A percentile compares a stretch with the other conserved stretches of the same genome.
Evolutionary conservation across 2,113 vertebrate species (phyloP).

Genomic region (Corapipo altera): DNA sequence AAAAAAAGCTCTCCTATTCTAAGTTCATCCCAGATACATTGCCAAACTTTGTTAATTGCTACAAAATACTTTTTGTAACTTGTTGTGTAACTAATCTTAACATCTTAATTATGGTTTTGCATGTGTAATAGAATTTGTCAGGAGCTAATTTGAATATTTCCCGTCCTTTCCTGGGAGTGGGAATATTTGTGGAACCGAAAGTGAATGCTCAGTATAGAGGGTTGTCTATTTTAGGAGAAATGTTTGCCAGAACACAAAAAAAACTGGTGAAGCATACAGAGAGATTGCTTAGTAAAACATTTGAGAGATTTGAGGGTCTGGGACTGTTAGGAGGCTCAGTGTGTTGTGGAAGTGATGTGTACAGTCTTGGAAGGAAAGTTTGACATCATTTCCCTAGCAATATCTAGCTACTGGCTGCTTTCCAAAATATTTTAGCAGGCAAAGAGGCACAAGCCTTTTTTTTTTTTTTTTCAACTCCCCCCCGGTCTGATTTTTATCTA

Average conservation of each 20-base stretch:
- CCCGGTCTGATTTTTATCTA: background rate
- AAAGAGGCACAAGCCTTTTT: background rate
- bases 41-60: background rate
- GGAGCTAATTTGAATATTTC: background rate
- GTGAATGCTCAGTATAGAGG: background rate
- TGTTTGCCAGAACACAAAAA: background rate
- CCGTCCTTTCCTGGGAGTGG: background rate
- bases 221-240: background rate
- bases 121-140: background rate
- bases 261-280: background rate
- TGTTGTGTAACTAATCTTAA: background rate
- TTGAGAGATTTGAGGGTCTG: background rate
- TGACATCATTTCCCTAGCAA: constrained; percentile 29
- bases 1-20: background rate
- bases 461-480: background rate
- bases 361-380: background rate
- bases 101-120: background rate
- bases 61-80: background rate
- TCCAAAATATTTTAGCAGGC: background rate
- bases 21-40: background rate
- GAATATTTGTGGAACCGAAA: background rate
- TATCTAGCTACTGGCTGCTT: background rate
- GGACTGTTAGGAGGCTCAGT: background rate
- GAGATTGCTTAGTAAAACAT: background rate
- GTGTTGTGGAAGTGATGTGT: constrained; percentile 13